Evolutionary conservation across 1,140 invertebrate species (phyloP), one percentile per base, ranked within the genome.

Genomic region (Caenorhabditis inopinata): DNA sequence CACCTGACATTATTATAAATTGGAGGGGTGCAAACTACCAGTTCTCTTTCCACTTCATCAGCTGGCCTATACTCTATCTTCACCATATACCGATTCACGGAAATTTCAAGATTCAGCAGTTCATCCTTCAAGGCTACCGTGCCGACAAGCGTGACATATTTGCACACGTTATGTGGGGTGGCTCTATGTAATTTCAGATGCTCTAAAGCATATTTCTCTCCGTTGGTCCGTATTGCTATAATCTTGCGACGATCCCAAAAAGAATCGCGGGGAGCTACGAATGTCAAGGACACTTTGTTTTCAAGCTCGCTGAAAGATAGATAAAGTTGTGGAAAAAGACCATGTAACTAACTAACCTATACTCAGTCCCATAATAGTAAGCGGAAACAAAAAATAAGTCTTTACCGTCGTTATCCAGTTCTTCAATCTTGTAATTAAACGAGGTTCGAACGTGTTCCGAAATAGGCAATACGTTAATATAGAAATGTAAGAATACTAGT

Each of bases 231-330:
- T 7, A 68, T 68, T 7, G 27, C 32, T 18, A 68, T 68, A 12
- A 68, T 68, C n/a, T 68, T 68, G 1, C 58, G 58, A 68, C 58
- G 58, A 21, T 68, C 58, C 58, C 58, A 68, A 38, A 38, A n/a
- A 7, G 58, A 29, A 42, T 68, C 58, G 9, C 58, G 58, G 1
- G 58, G 58, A 5, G 58, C 58, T 16, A 68, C 21, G 12, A 68
- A 68, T 4, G 58, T 68, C 9, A 68, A 32, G 4, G 58, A 38
- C 1, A 68, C 58, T 42, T 68, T 29, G n/a, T 68, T 68, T 38
- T 68, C 32, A 18, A n/a, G n/a, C n/a, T n/a, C n/a, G n/a, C n/a
- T n/a, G n/a, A n/a, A n/a, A n/a, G n/a, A n/a, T n/a, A n/a, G n/a
- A n/a, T n/a, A n/a, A n/a, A n/a, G n/a, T n/a, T n/a, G n/a, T n/a